Conservation (phyloP, 2,888 invertebrate species). For the Cryptocephalus primarius region DNA sequence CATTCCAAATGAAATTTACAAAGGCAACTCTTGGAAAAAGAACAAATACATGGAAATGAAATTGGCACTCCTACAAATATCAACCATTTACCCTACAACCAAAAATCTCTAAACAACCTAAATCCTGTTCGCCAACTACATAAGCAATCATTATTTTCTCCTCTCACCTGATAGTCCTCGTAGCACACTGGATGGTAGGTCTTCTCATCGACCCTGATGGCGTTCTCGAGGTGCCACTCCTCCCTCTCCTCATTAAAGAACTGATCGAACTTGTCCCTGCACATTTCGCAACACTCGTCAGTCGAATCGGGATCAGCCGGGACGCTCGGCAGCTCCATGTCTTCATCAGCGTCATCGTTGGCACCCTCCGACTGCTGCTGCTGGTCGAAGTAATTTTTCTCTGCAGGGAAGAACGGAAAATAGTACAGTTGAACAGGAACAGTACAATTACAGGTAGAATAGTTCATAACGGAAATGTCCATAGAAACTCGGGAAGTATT, state of each 20-base stretch:
- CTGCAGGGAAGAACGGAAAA: slow-evolving; percentile 36
- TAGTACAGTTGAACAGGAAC: slow-evolving; percentile 1
- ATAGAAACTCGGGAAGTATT: too few relatives aligned
- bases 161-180: slow-evolving; percentile 68
- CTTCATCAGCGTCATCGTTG: slow-evolving; percentile 48
- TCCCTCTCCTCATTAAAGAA: slow-evolving; percentile 96
- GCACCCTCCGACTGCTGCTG: slow-evolving; percentile 42
- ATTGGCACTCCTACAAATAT: too few relatives aligned
- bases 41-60: too few relatives aligned
- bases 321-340: slow-evolving; percentile 57
- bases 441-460: too few relatives aligned
- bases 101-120: too few relatives aligned
- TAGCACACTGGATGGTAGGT: slow-evolving; percentile 86
- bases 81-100: too few relatives aligned
- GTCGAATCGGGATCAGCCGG: slow-evolving; percentile 55
- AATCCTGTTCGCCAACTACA: too few relatives aligned
- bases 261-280: slow-evolving; percentile 86
- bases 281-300: slow-evolving; percentile 69
- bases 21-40: too few relatives aligned
- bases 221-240: slow-evolving; percentile 90
- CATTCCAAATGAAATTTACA: slow-evolving; percentile 9
- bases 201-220: slow-evolving; percentile 61
- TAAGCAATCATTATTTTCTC: too few relatives aligned
- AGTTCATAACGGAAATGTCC: too few relatives aligned
- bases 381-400: slow-evolving; percentile 82